Conservation (phyloP, 2,888 invertebrate genomes). For the Parascotia fuliginaria region DNA sequence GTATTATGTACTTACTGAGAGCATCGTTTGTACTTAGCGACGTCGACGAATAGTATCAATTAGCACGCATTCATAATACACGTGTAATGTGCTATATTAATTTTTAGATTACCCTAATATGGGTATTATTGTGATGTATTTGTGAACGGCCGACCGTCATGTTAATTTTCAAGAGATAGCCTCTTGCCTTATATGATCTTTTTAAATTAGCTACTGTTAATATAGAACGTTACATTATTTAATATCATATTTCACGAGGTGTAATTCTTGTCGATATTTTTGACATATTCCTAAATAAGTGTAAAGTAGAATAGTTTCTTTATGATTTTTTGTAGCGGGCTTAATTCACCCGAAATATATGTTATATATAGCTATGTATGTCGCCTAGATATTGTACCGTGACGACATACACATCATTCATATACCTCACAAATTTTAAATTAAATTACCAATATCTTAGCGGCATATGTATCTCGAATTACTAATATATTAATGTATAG, state of each 20-base stretch:
- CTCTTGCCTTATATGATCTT: background rate
- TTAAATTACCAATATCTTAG: constrained; percentile 24
- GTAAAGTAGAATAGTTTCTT: constrained; percentile 71
- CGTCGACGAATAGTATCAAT: constrained; percentile 28
- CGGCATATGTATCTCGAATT: constrained; percentile 58
- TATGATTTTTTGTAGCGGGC: constrained; percentile 51
- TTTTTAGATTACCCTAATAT: background rate
- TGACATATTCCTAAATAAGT: constrained; percentile 76
- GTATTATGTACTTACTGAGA: constrained; percentile 56
- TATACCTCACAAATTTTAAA: constrained; percentile 13
- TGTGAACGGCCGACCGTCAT: background rate
- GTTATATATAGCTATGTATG: constrained; percentile 54
- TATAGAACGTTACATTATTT: constrained; percentile 18
- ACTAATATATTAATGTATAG: constrained; percentile 60
- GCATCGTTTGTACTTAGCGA: constrained; percentile 50
- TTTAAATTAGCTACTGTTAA: constrained; percentile 13
- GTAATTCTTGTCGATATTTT: constrained; percentile 63
- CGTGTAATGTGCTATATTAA: constrained; percentile 20
- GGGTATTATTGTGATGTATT: background rate
- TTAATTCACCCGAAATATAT: constrained; percentile 38
- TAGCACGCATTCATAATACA: constrained; percentile 16
- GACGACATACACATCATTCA: constrained; percentile 3
- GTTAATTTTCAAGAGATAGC: background rate
- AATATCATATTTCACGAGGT: constrained; percentile 45
- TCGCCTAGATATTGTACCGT: constrained; percentile 32